A percentile compares a stretch with the other conserved stretches of the same genome.
Evolutionary conservation across 2,888 invertebrate genomes (phyloP).

Genomic region (Adineta ricciae): DNA sequence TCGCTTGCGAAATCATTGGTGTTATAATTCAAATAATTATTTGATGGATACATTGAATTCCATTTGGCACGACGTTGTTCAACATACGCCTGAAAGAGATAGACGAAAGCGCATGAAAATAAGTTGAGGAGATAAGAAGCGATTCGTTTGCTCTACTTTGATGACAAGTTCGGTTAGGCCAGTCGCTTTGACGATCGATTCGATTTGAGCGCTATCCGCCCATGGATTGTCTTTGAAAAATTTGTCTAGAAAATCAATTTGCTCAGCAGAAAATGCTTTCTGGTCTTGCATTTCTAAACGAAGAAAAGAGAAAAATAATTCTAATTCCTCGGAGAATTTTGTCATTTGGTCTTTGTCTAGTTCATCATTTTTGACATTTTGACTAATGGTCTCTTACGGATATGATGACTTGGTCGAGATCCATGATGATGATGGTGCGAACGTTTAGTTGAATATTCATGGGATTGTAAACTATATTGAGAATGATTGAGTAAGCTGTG

Average conservation of each 20-base stretch:
- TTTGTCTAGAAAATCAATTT: conserved; percentile 26
- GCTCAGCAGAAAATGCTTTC: conserved; percentile 17
- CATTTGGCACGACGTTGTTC: conserved; percentile 18
- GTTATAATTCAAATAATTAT: background rate
- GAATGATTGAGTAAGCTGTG: conserved; percentile 14
- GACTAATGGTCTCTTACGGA: background rate
- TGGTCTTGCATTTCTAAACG: background rate
- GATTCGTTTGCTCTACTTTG: conserved; percentile 20
- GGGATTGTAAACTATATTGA: background rate
- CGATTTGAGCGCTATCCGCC: conserved; percentile 29
- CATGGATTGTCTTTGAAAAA: conserved; percentile 33
- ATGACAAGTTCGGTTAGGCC: conserved; percentile 27
- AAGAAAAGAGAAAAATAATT: background rate
- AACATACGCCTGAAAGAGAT: background rate
- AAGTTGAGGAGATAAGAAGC: background rate
- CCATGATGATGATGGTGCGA: conserved; percentile 9
- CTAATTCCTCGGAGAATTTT: background rate
- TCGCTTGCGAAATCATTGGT: conserved; percentile 1
- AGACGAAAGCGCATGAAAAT: too few species aligned
- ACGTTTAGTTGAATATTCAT: background rate
- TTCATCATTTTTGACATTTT: background rate
- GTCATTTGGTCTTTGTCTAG: background rate
- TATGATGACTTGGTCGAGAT: background rate
- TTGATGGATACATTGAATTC: background rate
- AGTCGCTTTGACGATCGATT: conserved; percentile 30